Conservation (phyloP, 1,140 invertebrate species). For the Archegozetes longisetosus region DNA sequence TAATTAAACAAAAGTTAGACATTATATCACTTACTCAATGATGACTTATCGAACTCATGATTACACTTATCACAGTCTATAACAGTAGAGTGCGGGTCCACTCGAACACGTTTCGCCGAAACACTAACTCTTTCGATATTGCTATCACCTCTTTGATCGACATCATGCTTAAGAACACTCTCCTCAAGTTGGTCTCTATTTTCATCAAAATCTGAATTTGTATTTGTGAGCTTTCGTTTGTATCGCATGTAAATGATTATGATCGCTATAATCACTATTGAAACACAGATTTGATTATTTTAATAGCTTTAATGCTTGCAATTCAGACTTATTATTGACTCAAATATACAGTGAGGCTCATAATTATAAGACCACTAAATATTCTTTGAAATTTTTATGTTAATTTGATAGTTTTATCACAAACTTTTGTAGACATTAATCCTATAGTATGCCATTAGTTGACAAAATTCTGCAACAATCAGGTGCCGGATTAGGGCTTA, state of each 20-base stretch:
- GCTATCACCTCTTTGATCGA: not conserved
- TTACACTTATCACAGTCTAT: not conserved
- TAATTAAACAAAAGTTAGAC: not conserved
- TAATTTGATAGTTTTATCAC: too few species aligned
- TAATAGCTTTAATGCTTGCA: too few species aligned
- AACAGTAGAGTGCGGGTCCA: not conserved
- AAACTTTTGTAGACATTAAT: too few species aligned
- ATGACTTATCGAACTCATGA: not conserved
- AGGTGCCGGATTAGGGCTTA: too few species aligned
- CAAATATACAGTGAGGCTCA: too few species aligned
- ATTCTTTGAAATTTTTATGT: too few species aligned
- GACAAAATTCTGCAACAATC: too few species aligned
- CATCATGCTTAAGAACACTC: not conserved
- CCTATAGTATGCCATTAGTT: too few species aligned
- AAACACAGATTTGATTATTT: too few species aligned
- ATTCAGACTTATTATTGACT: too few species aligned
- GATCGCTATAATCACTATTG: not conserved
- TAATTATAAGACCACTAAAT: too few species aligned
- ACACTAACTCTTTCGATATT: not conserved
- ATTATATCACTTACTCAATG: not conserved
- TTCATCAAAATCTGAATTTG: not conserved
- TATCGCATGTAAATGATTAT: not conserved
- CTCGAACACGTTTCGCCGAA: not conserved
- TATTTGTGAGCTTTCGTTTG: not conserved
- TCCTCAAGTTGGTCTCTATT: not conserved